These are phyloP conservation scores for Nymphalis c-album DNA, from an alignment of 2,888 invertebrate species.

Conservation along the genomic window DNA sequence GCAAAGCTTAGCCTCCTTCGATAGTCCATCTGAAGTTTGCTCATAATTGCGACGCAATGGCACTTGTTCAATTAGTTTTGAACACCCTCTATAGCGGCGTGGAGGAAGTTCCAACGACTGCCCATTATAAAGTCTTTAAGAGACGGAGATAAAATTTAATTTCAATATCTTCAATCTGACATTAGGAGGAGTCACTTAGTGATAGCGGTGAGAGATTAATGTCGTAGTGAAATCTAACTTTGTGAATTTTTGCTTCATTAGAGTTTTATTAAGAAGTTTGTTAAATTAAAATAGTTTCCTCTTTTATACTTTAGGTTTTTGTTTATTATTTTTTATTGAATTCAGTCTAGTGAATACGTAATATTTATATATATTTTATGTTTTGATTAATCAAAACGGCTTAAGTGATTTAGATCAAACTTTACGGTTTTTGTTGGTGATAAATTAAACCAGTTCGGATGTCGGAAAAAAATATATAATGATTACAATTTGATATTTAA, in stretches of 20 bases:
- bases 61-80: constrained; percentile 57
- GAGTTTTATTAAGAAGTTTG: neutral
- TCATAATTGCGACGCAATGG: constrained; percentile 42
- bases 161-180: constrained; percentile 51
- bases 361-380: no score
- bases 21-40: constrained; percentile 30
- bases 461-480: no score
- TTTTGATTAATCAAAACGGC: no score
- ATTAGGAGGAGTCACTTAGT: constrained; percentile 28
- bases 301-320: neutral
- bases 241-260: neutral
- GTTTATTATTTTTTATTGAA: no score
- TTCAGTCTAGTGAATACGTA: no score
- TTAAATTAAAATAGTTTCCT: neutral
- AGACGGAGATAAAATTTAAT: constrained; percentile 59
- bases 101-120: constrained; percentile 31
- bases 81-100: constrained; percentile 26
- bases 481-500: no score
- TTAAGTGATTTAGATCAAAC: no score
- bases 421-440: no score
- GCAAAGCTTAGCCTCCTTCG: constrained; percentile 17
- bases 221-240: constrained; percentile 17
- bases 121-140: constrained; percentile 62
- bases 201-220: constrained; percentile 26
- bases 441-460: no score